Percentiles rank a stretch among this genome's conserved stretches.
phyloP scores from a whole-genome alignment of 2,797 vertebrate genomes.

The Balearica regulorum region DNA sequence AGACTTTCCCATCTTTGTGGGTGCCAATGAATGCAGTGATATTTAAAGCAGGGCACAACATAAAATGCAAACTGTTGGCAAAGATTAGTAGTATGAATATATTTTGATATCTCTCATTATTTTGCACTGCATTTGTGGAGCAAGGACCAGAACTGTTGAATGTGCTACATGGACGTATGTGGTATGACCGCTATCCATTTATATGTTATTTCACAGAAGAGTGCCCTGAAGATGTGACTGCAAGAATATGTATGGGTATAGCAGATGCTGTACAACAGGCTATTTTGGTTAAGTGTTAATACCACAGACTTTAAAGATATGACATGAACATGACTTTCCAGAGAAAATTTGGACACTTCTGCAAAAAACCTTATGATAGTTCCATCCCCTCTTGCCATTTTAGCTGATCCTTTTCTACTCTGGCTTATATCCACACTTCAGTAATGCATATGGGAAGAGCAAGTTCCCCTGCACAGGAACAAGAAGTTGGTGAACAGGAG shows the following conservation, averaged over 20 bases:
- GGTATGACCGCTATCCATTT: background rate
- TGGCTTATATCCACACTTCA: background rate
- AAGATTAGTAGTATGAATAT: background rate
- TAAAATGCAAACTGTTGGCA: background rate
- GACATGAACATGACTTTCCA: background rate
- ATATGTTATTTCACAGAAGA: background rate
- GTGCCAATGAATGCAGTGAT: background rate
- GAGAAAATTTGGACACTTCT: background rate
- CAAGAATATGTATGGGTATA: background rate
- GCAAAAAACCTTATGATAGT: background rate
- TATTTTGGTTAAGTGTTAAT: background rate
- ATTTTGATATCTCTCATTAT: background rate
- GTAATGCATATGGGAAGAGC: background rate
- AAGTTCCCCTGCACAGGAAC: background rate
- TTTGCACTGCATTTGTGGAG: background rate
- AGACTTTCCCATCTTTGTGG: background rate
- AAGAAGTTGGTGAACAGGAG: background rate
- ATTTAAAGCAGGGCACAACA: background rate
- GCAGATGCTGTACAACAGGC: background rate
- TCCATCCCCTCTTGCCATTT: background rate
- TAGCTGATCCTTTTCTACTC: background rate
- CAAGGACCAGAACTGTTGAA: background rate
- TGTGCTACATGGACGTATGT: background rate
- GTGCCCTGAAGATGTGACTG: background rate
- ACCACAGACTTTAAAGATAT: background rate